phyloP scores from a whole-genome alignment of 2,797 vertebrate genomes.

The Centroberyx gerrardi region DNA sequence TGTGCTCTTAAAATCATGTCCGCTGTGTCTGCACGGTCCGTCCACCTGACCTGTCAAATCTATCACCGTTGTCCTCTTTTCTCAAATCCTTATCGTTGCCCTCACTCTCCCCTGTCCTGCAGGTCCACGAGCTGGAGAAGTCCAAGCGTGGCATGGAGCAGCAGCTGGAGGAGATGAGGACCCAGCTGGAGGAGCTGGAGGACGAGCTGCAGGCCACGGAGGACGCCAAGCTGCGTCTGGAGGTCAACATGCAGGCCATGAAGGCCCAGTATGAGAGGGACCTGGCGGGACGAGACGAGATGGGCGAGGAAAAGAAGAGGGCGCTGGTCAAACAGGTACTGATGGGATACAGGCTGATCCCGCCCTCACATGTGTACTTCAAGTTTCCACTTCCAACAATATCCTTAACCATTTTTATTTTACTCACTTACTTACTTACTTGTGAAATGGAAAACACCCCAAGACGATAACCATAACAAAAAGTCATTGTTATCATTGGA shows the following conservation, averaged over 20 bases:
- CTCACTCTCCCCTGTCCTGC: conserved; percentile 7
- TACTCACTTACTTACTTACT: no score
- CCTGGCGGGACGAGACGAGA: conserved; percentile 92
- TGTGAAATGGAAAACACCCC: not conserved
- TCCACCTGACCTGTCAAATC: not conserved
- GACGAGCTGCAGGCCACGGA: conserved; percentile 98
- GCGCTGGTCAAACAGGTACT: conserved; percentile 93
- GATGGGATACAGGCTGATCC: not conserved
- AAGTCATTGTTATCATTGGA: no score
- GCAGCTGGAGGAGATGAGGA: conserved; percentile 98
- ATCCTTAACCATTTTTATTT: no score
- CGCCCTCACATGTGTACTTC: no score
- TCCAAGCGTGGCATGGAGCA: conserved; percentile 93
- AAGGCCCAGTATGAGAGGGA: conserved; percentile 97
- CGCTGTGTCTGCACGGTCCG: not conserved
- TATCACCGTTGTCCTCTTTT: not conserved
- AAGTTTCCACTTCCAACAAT: no score
- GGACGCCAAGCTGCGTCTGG: conserved; percentile 96
- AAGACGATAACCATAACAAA: no score
- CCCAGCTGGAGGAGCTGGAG: conserved; percentile 97
- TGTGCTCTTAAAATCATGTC: not conserved
- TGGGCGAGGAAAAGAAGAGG: conserved; percentile 97
- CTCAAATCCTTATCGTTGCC: not conserved
- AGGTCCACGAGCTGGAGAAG: conserved; percentile 98
- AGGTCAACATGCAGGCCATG: conserved; percentile 99